Evolutionary conservation across 2,113 vertebrate genomes (phyloP), one percentile per base, ranked within the genome.

Genomic region (Cyrtonyx montezumae): DNA sequence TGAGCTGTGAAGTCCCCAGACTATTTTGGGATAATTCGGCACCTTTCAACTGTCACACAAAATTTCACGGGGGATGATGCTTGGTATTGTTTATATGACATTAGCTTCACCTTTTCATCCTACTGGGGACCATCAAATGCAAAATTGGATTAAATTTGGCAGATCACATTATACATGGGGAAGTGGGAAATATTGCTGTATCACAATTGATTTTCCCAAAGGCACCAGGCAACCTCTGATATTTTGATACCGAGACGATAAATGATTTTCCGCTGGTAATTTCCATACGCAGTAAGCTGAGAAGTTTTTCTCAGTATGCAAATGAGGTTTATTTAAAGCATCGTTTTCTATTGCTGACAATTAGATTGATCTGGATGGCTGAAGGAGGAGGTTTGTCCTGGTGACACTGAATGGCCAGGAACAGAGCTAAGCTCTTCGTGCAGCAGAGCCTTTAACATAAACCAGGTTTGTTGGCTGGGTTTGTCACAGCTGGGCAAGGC

Each of bases 41-140:
- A 96, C 93, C 95, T 97, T 97, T 96, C 96, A 97, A 96, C 89
- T 95, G 97, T 95, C 96, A 93, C 93, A 96, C 87, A 88, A 91
- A 95, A 97, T 97, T 97, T 96, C 96, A 94, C 55, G 91, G 95
- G 91, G 95, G 91, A 78, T 94, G 96, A 94, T 89, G 92, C 76
- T 93, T 91, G 89, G 91, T 91, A 95, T 97, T 95, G 96, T 96
- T 96, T 95, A 96, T 94, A 84, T 95, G 93, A 96, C 96, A 94
- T 92, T 94, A 96, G 90, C 81, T 93, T 97, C 96, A 97, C 96
- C 95, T 97, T 94, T 96, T 97, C 91, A 94, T 97, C 84, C 96
- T 94, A 82, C 89, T 70, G 90, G 95, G 96, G 87, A 90, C 84
- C 90, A 96, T 96, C 96, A 97, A 96, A 97, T 61, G 66, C 91